A percentile compares a stretch with the other conserved stretches of the same genome.
Conservation (phyloP, 2,113 vertebrate species). For the Psittacula cyanocephala region DNA sequence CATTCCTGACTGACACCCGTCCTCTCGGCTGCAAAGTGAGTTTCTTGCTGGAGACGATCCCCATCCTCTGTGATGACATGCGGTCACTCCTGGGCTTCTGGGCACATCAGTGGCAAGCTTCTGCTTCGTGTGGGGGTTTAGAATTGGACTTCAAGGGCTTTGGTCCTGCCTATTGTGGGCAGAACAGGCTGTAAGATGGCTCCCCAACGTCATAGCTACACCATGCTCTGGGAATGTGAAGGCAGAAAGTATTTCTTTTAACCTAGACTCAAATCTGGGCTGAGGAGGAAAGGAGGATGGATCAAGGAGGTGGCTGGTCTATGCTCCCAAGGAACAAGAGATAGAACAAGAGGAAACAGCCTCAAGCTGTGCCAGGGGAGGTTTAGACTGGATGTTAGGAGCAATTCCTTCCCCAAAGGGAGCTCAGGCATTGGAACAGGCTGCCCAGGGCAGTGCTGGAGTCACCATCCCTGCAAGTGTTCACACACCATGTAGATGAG, state of each 20-base stretch:
- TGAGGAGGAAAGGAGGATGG: neutral
- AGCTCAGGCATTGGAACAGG: neutral
- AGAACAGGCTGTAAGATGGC: neutral
- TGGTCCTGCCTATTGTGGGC: neutral
- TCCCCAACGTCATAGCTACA: neutral
- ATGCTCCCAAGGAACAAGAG: neutral
- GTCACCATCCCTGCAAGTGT: neutral
- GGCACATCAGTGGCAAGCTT: neutral
- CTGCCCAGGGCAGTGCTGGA: neutral
- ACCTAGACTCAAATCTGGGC: neutral
- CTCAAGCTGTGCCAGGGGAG: neutral
- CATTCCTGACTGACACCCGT: neutral
- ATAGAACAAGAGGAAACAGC: neutral
- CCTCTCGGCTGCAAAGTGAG: neutral
- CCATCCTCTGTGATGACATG: neutral
- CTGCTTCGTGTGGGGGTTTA: neutral
- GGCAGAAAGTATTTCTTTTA: neutral
- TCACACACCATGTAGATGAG: neutral
- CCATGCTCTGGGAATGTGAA: accelerated
- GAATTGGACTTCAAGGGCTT: neutral
- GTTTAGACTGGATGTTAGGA: neutral
- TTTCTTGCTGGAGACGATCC: neutral
- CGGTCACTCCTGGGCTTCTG: neutral
- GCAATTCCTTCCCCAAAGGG: neutral
- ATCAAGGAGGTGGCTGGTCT: neutral